Evolutionary conservation across 2,797 vertebrate species (phyloP), one percentile per base, ranked within the genome.

Genomic region (Alca torda): DNA sequence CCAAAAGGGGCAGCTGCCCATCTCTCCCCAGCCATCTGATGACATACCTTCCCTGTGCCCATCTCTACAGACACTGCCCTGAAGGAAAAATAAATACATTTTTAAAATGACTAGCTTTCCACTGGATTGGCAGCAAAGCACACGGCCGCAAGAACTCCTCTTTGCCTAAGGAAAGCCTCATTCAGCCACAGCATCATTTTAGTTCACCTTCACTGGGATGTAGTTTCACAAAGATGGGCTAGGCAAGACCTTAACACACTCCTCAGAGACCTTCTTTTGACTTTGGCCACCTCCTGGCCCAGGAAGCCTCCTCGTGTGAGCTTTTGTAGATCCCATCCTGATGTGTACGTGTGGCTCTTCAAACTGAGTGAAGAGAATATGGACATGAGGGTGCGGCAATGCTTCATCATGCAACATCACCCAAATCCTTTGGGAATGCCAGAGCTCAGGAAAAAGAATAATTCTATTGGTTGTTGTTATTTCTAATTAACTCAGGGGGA

Each of bases 321-420:
- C 33, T 57, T 67, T 3, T 13, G 60, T 19, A 77, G 35, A 35
- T 25, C 39, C 14, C 59, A n/a, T 11, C 60, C 73, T 16, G 30
- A 14, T 6, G 24, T 1, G 8, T 30, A 15, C 0, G 0, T 4
- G 12, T 1, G 33, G 8, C 63, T 50, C 59, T 7, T 20, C 81
- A 6, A 3, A 4, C 9, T 1, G 8, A 31, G 14, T 0, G 10
- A 43, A 33, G 39, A 45, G 46, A 48, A 50, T 4, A 1, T 17
- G 78, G 39, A 37, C 37, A 37, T 23, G 16, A 31, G 14, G 41
- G 33, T 28, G 24, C 60, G 61, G 78, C 80, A 80, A 10, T 28
- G 39, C 90, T 64, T 63, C 83, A 53, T 28, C 73, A 17, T 30
- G 37, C 53, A 80, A 35, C 33, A 18, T 16, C 59, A 61, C 54